Evolutionary conservation across 2,888 invertebrate species (phyloP), one percentile per base, ranked within the genome.

Genomic region (Epistrophella euchroma): DNA sequence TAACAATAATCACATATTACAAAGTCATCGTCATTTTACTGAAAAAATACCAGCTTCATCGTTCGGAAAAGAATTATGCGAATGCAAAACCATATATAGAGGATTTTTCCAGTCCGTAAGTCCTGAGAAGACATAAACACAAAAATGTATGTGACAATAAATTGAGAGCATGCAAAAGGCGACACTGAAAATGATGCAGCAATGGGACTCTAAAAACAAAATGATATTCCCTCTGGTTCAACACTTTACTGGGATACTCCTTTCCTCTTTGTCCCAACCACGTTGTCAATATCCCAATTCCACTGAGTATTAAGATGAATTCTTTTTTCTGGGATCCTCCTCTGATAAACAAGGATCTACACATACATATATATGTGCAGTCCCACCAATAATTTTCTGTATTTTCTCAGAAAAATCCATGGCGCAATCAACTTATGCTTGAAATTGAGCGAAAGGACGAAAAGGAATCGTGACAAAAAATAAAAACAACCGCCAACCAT

Each of bases 361-460:
- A 10, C 4, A 35, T 10, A 10, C 1, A 35, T 10, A 7, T 11
- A 17, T 17, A 17, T 66, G 52, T 32, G 25, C 28, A 62, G 11
- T 28, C 40, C 22, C 25, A 28, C 13, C 17, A 25, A 45, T 43
- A 50, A 50, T 68, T 73, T 25, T 62, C 28, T 62, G 35, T 15
- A 52, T 19, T 11, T 72, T 45, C 35, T 62, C n/a, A 55, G 19
- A 35, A 22, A 75, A 80, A 52, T 72, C 60, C 73, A 73, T 81
- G 76, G 68, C 56, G 62, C 60, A 76, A 85, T 85, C 76, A 81
- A 73, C 37, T 81, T 85, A 73, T 81, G 50, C 37, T 37, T 43
- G 32, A 70, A 4, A 37, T 60, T 66, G 47, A 25, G 64, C 52
- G 22, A 28, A 62, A 62, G 13, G 52, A 71, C 50, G 40, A 66